Evolutionary conservation across 2,113 vertebrate species (phyloP).

Genomic region (Clarias gariepinus): DNA sequence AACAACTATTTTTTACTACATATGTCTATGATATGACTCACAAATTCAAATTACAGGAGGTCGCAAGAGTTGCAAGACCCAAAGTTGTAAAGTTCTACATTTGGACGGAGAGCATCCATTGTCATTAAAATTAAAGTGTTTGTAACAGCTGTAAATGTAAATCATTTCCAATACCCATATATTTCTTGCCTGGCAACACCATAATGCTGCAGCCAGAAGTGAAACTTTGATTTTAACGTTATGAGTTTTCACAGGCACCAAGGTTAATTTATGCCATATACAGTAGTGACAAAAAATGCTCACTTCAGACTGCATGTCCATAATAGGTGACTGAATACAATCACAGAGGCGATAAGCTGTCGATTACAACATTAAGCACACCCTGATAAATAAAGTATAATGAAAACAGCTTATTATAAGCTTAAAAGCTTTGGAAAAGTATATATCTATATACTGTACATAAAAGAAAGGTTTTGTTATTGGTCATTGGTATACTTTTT

Average conservation of each 20-base stretch:
- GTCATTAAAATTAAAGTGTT: background rate
- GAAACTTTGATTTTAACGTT: background rate
- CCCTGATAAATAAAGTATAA: background rate
- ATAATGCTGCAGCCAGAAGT: background rate
- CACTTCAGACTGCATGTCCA: background rate
- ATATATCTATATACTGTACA: too few relatives aligned
- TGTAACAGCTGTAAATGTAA: background rate
- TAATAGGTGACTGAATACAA: background rate
- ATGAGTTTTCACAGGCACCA: background rate
- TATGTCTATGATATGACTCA: background rate
- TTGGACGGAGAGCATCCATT: background rate
- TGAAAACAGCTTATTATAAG: background rate
- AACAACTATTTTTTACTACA: slow-evolving; percentile 3
- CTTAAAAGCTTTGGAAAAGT: too few relatives aligned
- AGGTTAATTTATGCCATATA: background rate
- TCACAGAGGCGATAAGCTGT: background rate
- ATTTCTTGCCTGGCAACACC: background rate
- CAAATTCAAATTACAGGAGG: background rate
- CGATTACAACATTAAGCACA: background rate
- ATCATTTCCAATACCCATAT: background rate
- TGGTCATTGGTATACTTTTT: too few relatives aligned
- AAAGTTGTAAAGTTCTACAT: background rate
- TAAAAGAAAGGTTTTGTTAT: too few relatives aligned
- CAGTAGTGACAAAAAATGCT: background rate
- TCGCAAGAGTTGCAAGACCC: background rate